Conservation (phyloP, 2,113 vertebrate genomes). For the Delphinapterus leucas region DNA sequence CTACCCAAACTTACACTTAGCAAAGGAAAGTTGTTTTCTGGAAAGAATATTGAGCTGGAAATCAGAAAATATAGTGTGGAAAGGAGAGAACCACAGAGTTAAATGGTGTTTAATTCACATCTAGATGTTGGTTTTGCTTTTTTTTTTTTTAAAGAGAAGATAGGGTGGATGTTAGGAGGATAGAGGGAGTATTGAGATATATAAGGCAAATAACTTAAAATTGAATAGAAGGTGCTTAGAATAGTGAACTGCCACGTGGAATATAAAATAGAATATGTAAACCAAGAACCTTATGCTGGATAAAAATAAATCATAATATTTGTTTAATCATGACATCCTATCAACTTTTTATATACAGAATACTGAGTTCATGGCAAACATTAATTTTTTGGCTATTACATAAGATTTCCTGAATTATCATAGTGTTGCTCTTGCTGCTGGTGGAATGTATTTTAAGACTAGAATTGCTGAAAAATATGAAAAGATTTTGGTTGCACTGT, state of each 20-base stretch:
- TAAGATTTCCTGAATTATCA: constrained; percentile 12
- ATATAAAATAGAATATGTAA: background rate
- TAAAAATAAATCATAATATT: constrained; percentile 6
- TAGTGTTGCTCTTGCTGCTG: background rate
- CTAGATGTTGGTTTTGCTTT: background rate
- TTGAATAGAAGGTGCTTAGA: background rate
- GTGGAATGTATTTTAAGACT: background rate
- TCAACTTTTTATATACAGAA: background rate
- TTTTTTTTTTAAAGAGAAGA: background rate
- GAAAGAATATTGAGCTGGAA: background rate
- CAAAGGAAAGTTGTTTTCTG: constrained; percentile 22
- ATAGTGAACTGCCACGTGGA: background rate
- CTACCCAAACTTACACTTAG: background rate
- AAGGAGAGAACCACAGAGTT: background rate
- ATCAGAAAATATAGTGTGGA: constrained; percentile 12
- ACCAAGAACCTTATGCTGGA: background rate
- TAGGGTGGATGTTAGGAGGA: background rate
- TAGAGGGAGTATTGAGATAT: background rate
- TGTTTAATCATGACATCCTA: background rate
- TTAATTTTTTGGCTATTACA: background rate
- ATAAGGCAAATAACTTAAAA: background rate
- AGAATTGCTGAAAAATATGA: background rate
- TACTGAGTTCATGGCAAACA: background rate
- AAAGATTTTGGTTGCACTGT: background rate
- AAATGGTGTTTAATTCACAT: background rate